phyloP scores from a whole-genome alignment of 2,888 invertebrate species.

The Bhutanitis thaidina region DNA sequence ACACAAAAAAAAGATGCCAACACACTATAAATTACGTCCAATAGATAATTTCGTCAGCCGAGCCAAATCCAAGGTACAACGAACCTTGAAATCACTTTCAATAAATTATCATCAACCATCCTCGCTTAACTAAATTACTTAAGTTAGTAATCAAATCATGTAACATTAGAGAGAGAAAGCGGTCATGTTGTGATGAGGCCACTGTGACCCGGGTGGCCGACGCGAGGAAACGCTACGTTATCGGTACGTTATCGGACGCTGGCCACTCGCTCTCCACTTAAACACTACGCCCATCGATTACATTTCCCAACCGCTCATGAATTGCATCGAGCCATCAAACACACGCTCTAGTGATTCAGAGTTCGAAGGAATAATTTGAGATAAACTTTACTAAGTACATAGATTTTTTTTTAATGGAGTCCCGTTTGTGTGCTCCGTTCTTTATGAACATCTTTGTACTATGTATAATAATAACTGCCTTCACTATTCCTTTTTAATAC shows the following conservation, averaged over 20 bases:
- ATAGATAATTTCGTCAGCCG: not conserved
- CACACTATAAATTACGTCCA: too few relatives aligned
- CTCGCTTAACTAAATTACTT: not conserved
- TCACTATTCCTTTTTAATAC: too few relatives aligned
- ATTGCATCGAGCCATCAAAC: slow-evolving; percentile 6
- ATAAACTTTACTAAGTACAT: not conserved
- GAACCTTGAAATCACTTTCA: not conserved
- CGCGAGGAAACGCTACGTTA: not conserved
- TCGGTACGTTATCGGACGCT: slow-evolving; percentile 12
- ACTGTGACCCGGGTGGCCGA: slow-evolving; percentile 9
- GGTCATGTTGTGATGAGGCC: not conserved
- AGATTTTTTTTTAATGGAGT: too few relatives aligned
- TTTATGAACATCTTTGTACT: too few relatives aligned
- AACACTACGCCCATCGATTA: slow-evolving; percentile 13
- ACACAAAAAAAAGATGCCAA: too few relatives aligned
- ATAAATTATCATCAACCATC: slow-evolving; percentile 6
- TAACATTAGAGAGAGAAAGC: slow-evolving; percentile 12
- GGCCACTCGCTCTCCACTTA: not conserved
- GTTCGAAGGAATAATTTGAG: not conserved
- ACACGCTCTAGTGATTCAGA: not conserved
- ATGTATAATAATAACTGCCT: too few relatives aligned
- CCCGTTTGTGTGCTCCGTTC: too few relatives aligned
- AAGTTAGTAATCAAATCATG: slow-evolving; percentile 6
- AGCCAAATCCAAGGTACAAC: not conserved
- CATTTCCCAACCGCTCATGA: slow-evolving; percentile 1